Evolutionary conservation across 2,797 vertebrate species (phyloP).

Genomic region (Pitangus sulphuratus): DNA sequence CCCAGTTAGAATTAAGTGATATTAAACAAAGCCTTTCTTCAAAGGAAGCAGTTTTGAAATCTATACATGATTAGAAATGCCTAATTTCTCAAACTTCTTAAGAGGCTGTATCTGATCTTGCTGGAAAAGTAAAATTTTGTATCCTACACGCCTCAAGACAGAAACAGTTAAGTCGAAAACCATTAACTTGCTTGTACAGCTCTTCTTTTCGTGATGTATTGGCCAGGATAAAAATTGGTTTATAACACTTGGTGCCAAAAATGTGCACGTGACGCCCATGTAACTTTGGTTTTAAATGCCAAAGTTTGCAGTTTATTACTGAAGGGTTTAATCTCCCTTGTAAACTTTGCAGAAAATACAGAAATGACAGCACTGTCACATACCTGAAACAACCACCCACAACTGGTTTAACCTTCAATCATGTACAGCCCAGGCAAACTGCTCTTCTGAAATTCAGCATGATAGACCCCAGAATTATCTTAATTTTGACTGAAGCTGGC

Average conservation of each 20-base stretch:
- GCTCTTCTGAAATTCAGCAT: neutral
- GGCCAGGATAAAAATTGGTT: neutral
- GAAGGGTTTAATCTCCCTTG: neutral
- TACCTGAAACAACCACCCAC: neutral
- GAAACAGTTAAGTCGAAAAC: neutral
- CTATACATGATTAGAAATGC: neutral
- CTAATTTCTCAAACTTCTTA: neutral
- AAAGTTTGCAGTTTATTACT: neutral
- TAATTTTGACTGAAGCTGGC: neutral
- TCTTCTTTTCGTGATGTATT: neutral
- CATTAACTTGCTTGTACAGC: neutral
- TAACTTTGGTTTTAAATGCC: neutral
- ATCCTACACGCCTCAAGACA: neutral
- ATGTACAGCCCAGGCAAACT: neutral
- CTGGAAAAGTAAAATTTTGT: neutral
- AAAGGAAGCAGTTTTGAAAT: neutral
- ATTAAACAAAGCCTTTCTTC: neutral
- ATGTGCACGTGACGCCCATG: accelerated
- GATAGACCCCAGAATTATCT: neutral
- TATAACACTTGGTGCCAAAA: neutral
- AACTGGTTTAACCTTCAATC: neutral
- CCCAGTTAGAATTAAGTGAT: neutral
- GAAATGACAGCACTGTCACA: neutral
- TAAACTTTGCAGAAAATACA: neutral
- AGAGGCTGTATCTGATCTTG: neutral